A percentile compares a stretch with the other conserved stretches of the same genome.
Evolutionary conservation across 2,888 invertebrate species (phyloP).

Genomic region (Callyntrura guangdongensis): DNA sequence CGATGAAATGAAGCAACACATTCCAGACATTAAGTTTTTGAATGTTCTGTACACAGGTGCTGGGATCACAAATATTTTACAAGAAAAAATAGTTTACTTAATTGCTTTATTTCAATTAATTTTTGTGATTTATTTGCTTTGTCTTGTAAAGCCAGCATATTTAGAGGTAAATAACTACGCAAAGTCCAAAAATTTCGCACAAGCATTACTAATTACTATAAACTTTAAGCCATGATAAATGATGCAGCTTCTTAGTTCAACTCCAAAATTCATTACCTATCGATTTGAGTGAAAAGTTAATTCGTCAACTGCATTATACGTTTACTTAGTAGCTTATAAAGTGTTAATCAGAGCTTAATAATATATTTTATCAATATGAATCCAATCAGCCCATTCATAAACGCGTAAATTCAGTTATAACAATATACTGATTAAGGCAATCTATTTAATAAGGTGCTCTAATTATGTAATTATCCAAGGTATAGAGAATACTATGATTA

Average conservation of each 20-base stretch:
- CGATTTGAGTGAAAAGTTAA: too few relatives aligned
- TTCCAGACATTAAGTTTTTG: not conserved
- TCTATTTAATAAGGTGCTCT: too few relatives aligned
- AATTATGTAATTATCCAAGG: too few relatives aligned
- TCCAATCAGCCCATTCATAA: conserved; percentile 48
- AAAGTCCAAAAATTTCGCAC: too few relatives aligned
- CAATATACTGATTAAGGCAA: conserved; percentile 10
- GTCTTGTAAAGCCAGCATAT: not conserved
- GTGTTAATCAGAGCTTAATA: conserved; percentile 30
- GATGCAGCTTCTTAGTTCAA: too few relatives aligned
- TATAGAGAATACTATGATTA: too few relatives aligned
- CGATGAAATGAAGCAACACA: not conserved
- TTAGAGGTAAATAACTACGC: too few relatives aligned
- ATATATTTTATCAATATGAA: conserved; percentile 32
- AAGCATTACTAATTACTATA: too few relatives aligned
- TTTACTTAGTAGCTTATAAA: conserved; percentile 23
- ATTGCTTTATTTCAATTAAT: not conserved
- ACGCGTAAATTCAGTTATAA: conserved; percentile 16
- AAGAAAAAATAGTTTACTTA: not conserved
- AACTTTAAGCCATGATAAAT: too few relatives aligned
- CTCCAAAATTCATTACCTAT: too few relatives aligned
- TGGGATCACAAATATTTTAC: conserved; percentile 9
- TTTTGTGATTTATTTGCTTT: not conserved
- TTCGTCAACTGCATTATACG: too few relatives aligned
- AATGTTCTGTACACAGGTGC: not conserved